Conservation (phyloP, 2,113 vertebrate species). For the Mesitornis unicolor region DNA sequence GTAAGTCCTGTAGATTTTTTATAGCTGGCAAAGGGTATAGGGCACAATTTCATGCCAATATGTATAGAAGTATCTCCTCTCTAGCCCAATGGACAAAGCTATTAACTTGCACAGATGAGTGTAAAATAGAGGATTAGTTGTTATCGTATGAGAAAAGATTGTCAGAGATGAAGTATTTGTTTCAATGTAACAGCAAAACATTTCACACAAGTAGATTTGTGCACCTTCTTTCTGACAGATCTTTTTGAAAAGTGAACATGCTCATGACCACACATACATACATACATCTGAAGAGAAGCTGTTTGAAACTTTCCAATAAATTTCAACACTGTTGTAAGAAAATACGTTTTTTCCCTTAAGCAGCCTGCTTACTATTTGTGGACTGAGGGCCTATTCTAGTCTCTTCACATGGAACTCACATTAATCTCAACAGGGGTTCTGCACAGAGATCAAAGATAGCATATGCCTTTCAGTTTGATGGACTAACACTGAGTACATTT, state of each 20-base stretch:
- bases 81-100: not conserved
- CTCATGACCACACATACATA: not conserved
- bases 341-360: constrained; percentile 44
- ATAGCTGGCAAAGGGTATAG: constrained; percentile 6
- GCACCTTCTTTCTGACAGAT: constrained; percentile 10
- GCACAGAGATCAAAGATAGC: constrained; percentile 64
- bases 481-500: constrained; percentile 57
- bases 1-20: constrained; percentile 80
- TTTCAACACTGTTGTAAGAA: constrained; percentile 53
- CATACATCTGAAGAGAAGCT: constrained; percentile 3
- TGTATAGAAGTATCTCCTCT: not conserved
- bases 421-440: constrained; percentile 63
- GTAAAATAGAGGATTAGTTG: not conserved
- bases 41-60: not conserved
- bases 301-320: constrained; percentile 19
- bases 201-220: not conserved
- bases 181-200: not conserved
- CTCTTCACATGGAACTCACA: constrained; percentile 56
- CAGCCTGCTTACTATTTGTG: constrained; percentile 65
- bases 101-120: not conserved
- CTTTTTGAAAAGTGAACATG: not conserved
- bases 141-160: not conserved
- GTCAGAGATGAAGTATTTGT: not conserved
- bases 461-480: constrained; percentile 71
- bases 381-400: constrained; percentile 61